phyloP scores from a whole-genome alignment of 2,113 vertebrate genomes.

The Corythaeola cristata region DNA sequence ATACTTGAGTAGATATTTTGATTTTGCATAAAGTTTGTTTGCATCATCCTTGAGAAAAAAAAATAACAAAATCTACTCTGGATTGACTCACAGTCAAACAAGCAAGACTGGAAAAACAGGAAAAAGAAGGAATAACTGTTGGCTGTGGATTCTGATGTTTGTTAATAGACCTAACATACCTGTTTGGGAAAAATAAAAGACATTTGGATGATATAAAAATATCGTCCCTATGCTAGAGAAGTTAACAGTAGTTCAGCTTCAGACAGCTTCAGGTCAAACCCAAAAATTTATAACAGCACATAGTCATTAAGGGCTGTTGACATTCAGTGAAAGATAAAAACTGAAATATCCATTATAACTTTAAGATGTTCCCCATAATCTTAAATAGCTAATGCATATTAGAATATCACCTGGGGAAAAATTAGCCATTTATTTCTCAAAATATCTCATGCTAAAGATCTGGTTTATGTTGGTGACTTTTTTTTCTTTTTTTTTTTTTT shows the following conservation, averaged over 20 bases:
- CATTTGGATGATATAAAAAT: accelerated
- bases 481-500: neutral
- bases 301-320: neutral
- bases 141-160: neutral
- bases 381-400: neutral
- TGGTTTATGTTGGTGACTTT: neutral
- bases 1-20: neutral
- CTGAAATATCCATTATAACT: neutral
- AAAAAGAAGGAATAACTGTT: neutral
- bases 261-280: neutral
- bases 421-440: neutral
- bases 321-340: neutral
- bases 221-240: neutral
- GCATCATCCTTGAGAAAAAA: neutral
- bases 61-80: neutral
- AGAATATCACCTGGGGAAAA: neutral
- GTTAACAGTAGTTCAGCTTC: neutral
- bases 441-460: neutral
- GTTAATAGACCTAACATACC: neutral
- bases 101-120: neutral
- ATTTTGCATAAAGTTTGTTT: neutral
- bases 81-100: neutral
- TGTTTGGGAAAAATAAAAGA: neutral
- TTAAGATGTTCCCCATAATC: neutral
- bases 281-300: neutral